Evolutionary conservation across 1,140 invertebrate genomes (phyloP), one percentile per base, ranked within the genome.

Genomic region (Tribolium madens): DNA sequence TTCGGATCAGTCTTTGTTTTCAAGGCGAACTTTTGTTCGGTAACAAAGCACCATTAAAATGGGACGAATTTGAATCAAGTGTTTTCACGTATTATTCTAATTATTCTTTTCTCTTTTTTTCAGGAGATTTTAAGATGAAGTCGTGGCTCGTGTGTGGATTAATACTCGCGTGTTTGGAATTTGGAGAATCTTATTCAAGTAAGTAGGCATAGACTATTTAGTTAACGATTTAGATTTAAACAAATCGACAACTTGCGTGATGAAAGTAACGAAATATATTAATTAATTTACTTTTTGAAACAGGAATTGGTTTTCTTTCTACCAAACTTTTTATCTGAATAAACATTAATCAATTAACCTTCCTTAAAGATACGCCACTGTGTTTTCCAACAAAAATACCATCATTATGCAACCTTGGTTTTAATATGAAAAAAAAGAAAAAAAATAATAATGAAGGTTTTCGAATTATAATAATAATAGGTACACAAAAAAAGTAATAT

Each of bases 151-250:
- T 47, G 15, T 46, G 57, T 36, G 73, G 9, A 1, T 9, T 75
- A 0, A 15, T 75, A 9, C 5, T 75, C 12, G 36, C 33, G 17
- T 68, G 21, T 2, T n/a, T 64, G 5, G 18, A 14, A 13, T 14
- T 64, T 6, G 73, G 42, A 68, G 52, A 75, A 14, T 75, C 52
- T 3, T 75, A 75, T 26, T 64, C 73, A 12, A 75, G 73, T 75
- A 75, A 75, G 73, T 68, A 75, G 6, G 10, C 12, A n/a, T 3
- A 14, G 14, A 21, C 50, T 26, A 9, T 10, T n/a, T 60, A 26
- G 17, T 17, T 21, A 17, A n/a, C 53, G 18, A 21, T 15, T 26
- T 10, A 5, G 18, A 21, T 60, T 15, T 0, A 21, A n/a, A 60
- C 9, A 15, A 6, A 26, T 6, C 9, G 9, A 60, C 21, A 26